Percentiles rank a stretch among this genome's conserved stretches.
phyloP scores from a whole-genome alignment of 2,888 invertebrate genomes.

The Pherbina coryleti region DNA sequence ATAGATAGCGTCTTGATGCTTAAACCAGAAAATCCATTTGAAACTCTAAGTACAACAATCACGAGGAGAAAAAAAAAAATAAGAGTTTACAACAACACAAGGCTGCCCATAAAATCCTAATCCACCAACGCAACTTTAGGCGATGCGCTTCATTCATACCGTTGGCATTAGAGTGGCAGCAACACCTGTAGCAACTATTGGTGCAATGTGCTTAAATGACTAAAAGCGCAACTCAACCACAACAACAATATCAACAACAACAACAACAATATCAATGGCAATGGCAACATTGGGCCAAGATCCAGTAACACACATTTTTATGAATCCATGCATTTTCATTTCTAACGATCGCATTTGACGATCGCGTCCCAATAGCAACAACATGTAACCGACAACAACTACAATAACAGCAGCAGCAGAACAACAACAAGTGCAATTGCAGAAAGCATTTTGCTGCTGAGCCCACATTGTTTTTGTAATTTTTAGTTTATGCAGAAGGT shows the following conservation, averaged over 20 bases:
- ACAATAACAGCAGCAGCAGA: background rate
- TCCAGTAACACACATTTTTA: slow-evolving; percentile 65
- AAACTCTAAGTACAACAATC: background rate
- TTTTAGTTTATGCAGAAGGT: background rate
- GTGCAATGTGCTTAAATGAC: background rate
- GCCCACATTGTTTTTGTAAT: background rate
- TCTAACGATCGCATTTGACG: slow-evolving; percentile 26
- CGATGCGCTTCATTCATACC: slow-evolving; percentile 7
- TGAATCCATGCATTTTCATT: slow-evolving; percentile 19
- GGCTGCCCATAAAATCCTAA: background rate
- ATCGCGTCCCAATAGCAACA: background rate
- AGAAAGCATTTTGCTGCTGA: background rate
- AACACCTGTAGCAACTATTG: background rate
- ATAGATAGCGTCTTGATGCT: background rate
- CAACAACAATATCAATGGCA: background rate
- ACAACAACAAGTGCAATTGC: background rate
- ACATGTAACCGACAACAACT: background rate
- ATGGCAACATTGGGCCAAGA: slow-evolving; percentile 50
- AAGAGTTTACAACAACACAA: background rate
- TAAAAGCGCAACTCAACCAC: background rate
- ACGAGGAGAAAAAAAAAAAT: background rate
- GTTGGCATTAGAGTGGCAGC: background rate
- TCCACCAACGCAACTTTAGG: slow-evolving; percentile 17
- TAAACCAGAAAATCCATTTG: background rate
- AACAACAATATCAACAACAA: background rate